These are phyloP conservation scores for Phasia obesa DNA, from an alignment of 2,888 invertebrate genomes.

Conservation along the genomic window DNA sequence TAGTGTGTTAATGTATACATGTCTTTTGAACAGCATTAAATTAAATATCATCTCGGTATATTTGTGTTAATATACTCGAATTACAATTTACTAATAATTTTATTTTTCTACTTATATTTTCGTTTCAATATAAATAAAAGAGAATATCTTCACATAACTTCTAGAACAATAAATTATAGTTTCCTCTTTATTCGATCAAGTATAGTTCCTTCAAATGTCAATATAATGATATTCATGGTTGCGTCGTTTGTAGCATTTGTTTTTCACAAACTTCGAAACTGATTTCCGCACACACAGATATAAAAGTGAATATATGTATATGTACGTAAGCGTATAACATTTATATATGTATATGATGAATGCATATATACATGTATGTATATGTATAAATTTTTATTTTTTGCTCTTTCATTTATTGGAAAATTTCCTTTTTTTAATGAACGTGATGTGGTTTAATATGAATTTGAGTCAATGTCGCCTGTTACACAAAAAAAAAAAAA, in stretches of 20 bases:
- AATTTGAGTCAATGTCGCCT: slow-evolving; percentile 29
- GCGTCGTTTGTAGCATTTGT: slow-evolving; percentile 26
- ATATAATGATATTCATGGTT: slow-evolving; percentile 36
- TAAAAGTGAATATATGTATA: background rate
- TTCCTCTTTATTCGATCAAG: slow-evolving; percentile 27
- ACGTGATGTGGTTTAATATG: slow-evolving; percentile 72
- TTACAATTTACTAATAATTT: too few relatives aligned
- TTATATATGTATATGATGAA: background rate
- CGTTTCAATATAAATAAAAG: background rate
- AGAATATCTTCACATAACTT: slow-evolving; percentile 36
- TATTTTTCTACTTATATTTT: background rate
- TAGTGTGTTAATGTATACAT: too few relatives aligned
- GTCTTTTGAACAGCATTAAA: too few relatives aligned
- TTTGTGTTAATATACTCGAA: too few relatives aligned
- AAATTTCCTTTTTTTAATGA: slow-evolving; percentile 72
- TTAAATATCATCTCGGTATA: too few relatives aligned
- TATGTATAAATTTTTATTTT: too few relatives aligned
- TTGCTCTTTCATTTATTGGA: slow-evolving; percentile 71
- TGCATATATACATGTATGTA: background rate
- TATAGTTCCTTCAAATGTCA: slow-evolving; percentile 50
- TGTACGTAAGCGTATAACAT: background rate
- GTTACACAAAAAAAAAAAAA: background rate
- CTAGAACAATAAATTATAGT: slow-evolving; percentile 26
- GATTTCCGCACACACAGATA: background rate
- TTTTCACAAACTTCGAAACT: slow-evolving; percentile 3